phyloP scores from a whole-genome alignment of 2,113 vertebrate genomes.

The Etheostoma cragini region DNA sequence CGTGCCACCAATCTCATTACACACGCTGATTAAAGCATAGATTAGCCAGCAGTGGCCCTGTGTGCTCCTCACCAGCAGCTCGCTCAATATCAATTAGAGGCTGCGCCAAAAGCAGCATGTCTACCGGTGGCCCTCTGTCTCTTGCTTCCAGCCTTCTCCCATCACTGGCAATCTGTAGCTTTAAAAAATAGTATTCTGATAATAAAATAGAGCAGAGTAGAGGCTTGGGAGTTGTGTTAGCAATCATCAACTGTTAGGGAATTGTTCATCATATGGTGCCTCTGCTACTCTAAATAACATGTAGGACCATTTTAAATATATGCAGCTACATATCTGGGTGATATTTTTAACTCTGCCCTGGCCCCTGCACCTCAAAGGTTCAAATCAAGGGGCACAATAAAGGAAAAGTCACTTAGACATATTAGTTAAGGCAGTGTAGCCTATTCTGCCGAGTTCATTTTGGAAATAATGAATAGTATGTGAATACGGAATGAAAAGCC shows the following conservation, averaged over 20 bases:
- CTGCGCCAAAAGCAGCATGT: slow-evolving; percentile 89
- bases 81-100: slow-evolving; percentile 99
- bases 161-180: slow-evolving; percentile 91
- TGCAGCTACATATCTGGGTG: slow-evolving; percentile 5
- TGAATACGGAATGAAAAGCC: slow-evolving; percentile 64
- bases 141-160: slow-evolving; percentile 90
- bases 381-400: slow-evolving; percentile 45
- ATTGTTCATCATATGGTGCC: slow-evolving; percentile 16
- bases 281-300: slow-evolving; percentile 5
- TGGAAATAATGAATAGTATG: slow-evolving; percentile 65
- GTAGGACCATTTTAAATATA: slow-evolving; percentile 15
- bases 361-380: slow-evolving; percentile 15
- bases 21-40: slow-evolving; percentile 99
- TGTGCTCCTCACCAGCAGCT: slow-evolving; percentile 96
- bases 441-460: slow-evolving; percentile 43
- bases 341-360: slow-evolving; percentile 1
- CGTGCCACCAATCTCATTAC: slow-evolving; percentile 99
- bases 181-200: slow-evolving; percentile 73
- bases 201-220: background rate
- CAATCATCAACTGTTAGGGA: slow-evolving; percentile 3
- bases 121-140: slow-evolving; percentile 78
- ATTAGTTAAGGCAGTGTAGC: slow-evolving; percentile 54
- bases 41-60: slow-evolving; percentile 99
- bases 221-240: background rate
- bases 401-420: slow-evolving; percentile 50